These are phyloP conservation scores for Eurytemora carolleeae DNA, from an alignment of 1,140 invertebrate species.

Conservation along the genomic window DNA sequence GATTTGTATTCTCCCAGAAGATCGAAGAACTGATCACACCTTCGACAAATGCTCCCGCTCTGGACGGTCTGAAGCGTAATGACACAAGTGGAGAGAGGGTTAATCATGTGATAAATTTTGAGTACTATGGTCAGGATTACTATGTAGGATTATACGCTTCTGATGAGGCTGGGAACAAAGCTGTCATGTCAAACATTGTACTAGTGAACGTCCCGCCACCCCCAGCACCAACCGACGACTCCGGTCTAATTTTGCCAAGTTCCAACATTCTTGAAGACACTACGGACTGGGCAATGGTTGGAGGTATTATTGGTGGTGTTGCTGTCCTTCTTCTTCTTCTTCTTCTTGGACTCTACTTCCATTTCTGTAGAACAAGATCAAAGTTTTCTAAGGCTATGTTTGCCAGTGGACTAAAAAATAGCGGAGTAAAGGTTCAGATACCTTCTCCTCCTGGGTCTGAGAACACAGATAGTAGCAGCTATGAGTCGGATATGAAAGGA, in stretches of 20 bases:
- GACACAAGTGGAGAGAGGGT: not conserved
- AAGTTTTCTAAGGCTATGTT: not conserved
- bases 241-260: not conserved
- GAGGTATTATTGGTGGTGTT: slow-evolving; percentile 3
- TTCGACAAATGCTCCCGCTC: not conserved
- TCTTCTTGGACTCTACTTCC: slow-evolving; percentile 1
- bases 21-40: not conserved
- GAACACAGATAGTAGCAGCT: too few species aligned
- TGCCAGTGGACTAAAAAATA: not conserved
- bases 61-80: not conserved
- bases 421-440: too few species aligned
- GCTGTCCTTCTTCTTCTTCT: slow-evolving; percentile 4
- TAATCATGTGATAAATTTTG: slow-evolving; percentile 1
- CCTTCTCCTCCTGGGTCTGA: too few species aligned
- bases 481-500: too few species aligned
- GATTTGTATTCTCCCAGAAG: slow-evolving; percentile 3
- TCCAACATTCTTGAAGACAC: not conserved
- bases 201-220: not conserved
- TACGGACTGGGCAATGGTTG: slow-evolving; percentile 7
- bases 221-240: not conserved
- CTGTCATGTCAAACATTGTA: slow-evolving; percentile 11
- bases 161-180: slow-evolving; percentile 12
- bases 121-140: not conserved
- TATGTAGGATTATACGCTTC: slow-evolving; percentile 3
- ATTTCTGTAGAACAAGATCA: not conserved